These are phyloP conservation scores for Xiphydria camelus DNA, from an alignment of 2,888 invertebrate genomes.

Conservation along the genomic window DNA sequence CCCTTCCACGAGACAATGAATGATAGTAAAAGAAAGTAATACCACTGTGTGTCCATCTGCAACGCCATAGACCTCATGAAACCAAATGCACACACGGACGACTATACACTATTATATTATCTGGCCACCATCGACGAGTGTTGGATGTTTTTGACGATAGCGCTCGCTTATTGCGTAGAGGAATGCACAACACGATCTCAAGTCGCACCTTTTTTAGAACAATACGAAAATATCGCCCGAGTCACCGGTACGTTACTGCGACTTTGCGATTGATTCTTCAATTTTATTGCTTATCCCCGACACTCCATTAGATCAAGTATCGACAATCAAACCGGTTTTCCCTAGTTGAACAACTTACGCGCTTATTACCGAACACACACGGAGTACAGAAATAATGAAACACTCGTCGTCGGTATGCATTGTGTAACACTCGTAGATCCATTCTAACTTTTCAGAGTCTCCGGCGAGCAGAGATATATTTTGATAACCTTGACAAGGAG, in stretches of 20 bases:
- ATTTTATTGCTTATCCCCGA: no score
- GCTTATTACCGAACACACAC: conserved; percentile 25
- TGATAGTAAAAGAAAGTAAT: conserved; percentile 30
- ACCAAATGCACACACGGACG: no score
- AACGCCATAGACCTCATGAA: no score
- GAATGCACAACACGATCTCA: not conserved
- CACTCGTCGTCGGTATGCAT: not conserved
- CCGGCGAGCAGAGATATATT: no score
- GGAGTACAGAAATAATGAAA: conserved; percentile 7
- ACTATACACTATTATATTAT: not conserved
- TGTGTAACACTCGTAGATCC: not conserved
- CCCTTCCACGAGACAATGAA: conserved; percentile 25
- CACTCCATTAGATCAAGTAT: not conserved
- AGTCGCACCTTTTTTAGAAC: not conserved
- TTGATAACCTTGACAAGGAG: no score
- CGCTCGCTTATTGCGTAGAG: no score
- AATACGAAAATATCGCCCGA: no score
- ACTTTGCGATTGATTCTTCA: no score
- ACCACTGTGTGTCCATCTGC: conserved; percentile 33
- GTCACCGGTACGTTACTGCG: no score
- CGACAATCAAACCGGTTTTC: conserved; percentile 18
- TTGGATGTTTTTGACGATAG: no score
- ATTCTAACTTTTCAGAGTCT: no score
- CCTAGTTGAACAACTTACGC: conserved; percentile 24
- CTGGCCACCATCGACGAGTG: no score